Evolutionary conservation across 2,113 vertebrate genomes (phyloP), one percentile per base, ranked within the genome.

Genomic region (Rattus rattus): DNA sequence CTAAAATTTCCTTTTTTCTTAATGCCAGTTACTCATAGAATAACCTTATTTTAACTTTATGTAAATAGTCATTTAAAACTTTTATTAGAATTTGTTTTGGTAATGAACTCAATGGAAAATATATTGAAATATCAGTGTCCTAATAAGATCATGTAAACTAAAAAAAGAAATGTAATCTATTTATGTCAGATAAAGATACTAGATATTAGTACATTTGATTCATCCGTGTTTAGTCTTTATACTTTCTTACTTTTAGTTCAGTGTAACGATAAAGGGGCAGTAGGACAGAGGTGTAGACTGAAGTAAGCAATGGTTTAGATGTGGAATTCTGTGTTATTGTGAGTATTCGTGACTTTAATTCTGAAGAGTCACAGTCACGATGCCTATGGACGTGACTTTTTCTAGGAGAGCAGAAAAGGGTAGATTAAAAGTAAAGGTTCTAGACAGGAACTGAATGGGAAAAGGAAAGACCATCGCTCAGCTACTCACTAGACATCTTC

Each of bases 21-120:
- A 67, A 77, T 91, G 43, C 77, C 28, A 88, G 0, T 91, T n/a
- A 84, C 20, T 92, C 69, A 52, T 52, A 47, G 9, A 90, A 88
- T 81, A 85, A 69, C 49, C 63, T 95, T 91, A 73, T 54, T 52
- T 61, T 69, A 84, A 86, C 61, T 96, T 95, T 52, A 33, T 56
- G 63, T 77, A n/a, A 96, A 67, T 24, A 56, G 93, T 93, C 1
- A 80, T 54, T 93, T 87, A 93, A 93, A 88, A 94, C 94, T 59
- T 81, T 84, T 39, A 81, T 84, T 54, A 81, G 56, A 90, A 88
- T 96, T 96, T 90, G 56, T 33, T 92, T 93, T 95, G 69, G 22
- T 77, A 96, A 20, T 93, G 43, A 95, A 92, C 59, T 95, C 36
- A 93, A 90, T 39, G 86, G 87, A 90, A 96, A 88, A 91, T 4